Conservation (phyloP, 2,113 vertebrate genomes). For the Istiophorus platypterus region DNA sequence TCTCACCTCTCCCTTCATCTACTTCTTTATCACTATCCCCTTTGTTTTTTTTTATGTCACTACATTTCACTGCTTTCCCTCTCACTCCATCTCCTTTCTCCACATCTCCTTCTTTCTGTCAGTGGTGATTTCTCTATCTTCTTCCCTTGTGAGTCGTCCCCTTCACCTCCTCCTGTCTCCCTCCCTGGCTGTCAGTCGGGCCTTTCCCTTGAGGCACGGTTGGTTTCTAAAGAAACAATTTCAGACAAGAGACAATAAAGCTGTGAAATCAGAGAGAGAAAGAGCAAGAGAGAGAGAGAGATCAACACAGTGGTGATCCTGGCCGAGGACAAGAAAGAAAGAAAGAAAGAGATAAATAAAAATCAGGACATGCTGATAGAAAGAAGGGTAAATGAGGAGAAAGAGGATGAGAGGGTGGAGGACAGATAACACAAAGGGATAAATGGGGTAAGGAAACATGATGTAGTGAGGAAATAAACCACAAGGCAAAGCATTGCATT, state of each 20-base stretch:
- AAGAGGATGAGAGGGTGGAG: slow-evolving; percentile 6
- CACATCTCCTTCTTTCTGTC: slow-evolving; percentile 12
- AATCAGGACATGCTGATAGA: slow-evolving; percentile 31
- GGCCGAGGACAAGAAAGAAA: slow-evolving; percentile 6
- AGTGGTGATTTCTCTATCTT: slow-evolving; percentile 39
- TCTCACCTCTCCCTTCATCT: too few species aligned
- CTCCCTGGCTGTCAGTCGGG: slow-evolving; percentile 49
- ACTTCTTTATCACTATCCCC: too few species aligned
- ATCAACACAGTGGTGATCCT: slow-evolving; percentile 31
- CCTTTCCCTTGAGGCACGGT: slow-evolving; percentile 41
- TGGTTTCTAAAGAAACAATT: slow-evolving; percentile 48
- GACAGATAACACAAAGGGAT: slow-evolving; percentile 18
- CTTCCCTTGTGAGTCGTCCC: slow-evolving; percentile 38
- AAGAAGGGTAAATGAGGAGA: slow-evolving; percentile 33
- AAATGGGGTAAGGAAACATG: neutral
- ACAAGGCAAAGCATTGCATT: neutral
- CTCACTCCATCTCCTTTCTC: slow-evolving; percentile 14
- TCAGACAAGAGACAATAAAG: slow-evolving; percentile 51
- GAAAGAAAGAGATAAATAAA: slow-evolving; percentile 25
- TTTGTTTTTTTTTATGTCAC: neutral
- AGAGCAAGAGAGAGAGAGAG: neutral
- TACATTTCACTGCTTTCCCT: slow-evolving; percentile 5
- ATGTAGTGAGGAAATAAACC: neutral
- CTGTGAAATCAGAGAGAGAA: slow-evolving; percentile 31
- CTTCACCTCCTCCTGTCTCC: slow-evolving; percentile 30